phyloP scores from a whole-genome alignment of 2,113 vertebrate species.

The Phalacrocorax carbo region DNA sequence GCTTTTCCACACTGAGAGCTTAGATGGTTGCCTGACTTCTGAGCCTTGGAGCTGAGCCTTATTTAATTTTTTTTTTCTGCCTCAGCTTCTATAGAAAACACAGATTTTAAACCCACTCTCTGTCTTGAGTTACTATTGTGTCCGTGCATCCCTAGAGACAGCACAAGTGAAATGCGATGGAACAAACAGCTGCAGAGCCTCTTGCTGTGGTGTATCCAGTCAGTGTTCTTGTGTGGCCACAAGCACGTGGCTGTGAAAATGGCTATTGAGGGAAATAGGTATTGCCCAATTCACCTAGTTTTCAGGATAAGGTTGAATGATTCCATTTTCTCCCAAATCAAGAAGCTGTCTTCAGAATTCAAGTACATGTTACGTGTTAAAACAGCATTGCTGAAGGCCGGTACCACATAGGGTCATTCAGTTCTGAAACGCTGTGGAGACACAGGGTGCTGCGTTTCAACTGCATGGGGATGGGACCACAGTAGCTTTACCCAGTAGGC shows the following conservation, averaged over 20 bases:
- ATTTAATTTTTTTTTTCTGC: background rate
- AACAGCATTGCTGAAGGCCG: background rate
- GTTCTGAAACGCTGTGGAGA: background rate
- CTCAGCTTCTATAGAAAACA: background rate
- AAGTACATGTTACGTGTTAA: background rate
- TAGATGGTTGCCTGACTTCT: background rate
- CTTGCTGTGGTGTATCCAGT: background rate
- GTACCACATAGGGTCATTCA: background rate
- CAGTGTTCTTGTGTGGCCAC: background rate
- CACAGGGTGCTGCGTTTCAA: accelerated
- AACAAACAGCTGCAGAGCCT: background rate
- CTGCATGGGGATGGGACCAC: accelerated
- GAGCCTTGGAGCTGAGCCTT: background rate
- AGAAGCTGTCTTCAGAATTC: background rate
- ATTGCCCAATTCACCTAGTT: background rate
- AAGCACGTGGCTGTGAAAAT: background rate
- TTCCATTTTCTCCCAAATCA: background rate
- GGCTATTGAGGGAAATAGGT: background rate
- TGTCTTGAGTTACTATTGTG: background rate
- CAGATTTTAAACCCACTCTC: background rate
- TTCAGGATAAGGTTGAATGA: background rate
- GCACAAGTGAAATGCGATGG: background rate
- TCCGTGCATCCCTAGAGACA: background rate
- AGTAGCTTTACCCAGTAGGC: background rate
- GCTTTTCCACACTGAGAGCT: background rate